Base-by-base conservation (phyloP, 2,113 vertebrate species). In the Sturnira hondurensis region DNA sequence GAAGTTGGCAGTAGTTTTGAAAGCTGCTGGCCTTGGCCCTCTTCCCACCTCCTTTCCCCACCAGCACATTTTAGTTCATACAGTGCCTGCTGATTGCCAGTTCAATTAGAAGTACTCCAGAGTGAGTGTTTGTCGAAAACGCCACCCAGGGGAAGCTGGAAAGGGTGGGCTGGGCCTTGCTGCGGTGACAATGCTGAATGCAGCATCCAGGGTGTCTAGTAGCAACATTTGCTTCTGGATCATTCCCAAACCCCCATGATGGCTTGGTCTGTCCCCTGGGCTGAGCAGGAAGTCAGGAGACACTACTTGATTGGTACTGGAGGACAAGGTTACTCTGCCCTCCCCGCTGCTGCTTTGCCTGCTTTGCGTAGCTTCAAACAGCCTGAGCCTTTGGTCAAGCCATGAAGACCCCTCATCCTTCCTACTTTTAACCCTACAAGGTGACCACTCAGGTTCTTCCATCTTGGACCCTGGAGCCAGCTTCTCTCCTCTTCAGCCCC, bases 11-110 rank as follows among this genome's bases (percentile, higher is more conserved):
- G 88, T 5, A n/a, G 45, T 33, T 11, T 12, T 26, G 14, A n/a
- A 85, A 77, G 74, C 8, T 13, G 20, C 13, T 9, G 41, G 31
- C 70, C n/a, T 88, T n/a, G 50, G 76, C 33, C 43, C 38, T 24
- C 26, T 13, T 36, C n/a, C 26, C 28, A 1, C 2, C 14, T 50
- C 20, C 31, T 56, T 84, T 63, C 54, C 33, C 56, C 15, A 63
- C 84, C 54, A 47, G 47, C 26, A 19, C 13, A n/a, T 20, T 65
- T 36, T 63, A 80, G 86, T 54, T 93, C 86, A 10, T 7, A 45
- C 47, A 71, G 28, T 16, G 58, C 82, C 77, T 36, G 7, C 38
- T 95, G 38, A 68, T 58, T 96, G 80, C 81, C 61, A 74, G 8
- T 58, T 89, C 80, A 70, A 4, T 89, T 47, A 89, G 33, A 93